phyloP scores from a whole-genome alignment of 2,797 vertebrate genomes.

The Coranthus polyacanthus region DNA sequence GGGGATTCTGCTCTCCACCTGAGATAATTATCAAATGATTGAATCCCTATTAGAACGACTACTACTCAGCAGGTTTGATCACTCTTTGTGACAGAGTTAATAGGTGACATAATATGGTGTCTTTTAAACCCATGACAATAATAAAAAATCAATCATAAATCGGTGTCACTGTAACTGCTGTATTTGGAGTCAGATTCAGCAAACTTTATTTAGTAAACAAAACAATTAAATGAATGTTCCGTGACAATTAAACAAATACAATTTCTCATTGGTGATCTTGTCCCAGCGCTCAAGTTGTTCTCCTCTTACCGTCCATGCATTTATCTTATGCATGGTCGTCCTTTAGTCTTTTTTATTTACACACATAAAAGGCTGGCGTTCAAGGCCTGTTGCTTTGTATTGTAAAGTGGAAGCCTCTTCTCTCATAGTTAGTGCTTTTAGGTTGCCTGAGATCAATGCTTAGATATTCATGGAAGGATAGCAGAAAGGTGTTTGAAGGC shows the following conservation, averaged over 20 bases:
- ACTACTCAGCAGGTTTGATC: background rate
- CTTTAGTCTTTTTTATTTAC: constrained; percentile 61
- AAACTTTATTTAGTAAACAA: background rate
- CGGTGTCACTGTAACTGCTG: background rate
- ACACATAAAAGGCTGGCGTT: constrained; percentile 75
- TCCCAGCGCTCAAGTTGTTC: background rate
- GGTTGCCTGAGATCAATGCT: constrained; percentile 75
- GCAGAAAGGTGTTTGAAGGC: constrained; percentile 80
- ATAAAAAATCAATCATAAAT: too few relatives aligned
- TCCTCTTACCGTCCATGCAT: constrained; percentile 28
- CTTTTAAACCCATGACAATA: too few relatives aligned
- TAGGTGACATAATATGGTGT: too few relatives aligned
- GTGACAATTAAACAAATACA: background rate
- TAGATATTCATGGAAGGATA: constrained; percentile 73
- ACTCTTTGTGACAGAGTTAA: too few relatives aligned
- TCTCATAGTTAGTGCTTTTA: constrained; percentile 71
- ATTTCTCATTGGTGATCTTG: background rate
- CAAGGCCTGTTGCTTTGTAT: constrained; percentile 68
- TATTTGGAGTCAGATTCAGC: background rate
- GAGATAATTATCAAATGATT: background rate
- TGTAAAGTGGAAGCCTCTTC: constrained; percentile 57
- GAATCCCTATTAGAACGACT: background rate
- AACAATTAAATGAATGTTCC: background rate
- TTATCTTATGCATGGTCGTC: constrained; percentile 29
- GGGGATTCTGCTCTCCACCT: constrained; percentile 3